Evolutionary conservation across 2,113 vertebrate genomes (phyloP).

Genomic region (Perca fluviatilis): DNA sequence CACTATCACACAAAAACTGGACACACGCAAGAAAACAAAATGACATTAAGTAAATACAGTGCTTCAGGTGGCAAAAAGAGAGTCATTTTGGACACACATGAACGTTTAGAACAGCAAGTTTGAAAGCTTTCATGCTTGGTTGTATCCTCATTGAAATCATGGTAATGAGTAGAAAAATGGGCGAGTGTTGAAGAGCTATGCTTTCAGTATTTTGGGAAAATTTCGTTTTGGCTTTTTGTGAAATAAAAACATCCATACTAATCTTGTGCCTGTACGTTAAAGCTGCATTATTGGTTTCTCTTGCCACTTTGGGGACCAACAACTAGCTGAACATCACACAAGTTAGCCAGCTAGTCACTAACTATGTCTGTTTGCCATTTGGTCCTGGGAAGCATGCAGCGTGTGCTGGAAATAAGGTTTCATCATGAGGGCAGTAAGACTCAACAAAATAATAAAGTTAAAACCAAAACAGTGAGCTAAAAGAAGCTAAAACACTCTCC

Average conservation of each 20-base stretch:
- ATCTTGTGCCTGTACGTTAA: neutral
- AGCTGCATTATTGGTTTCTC: neutral
- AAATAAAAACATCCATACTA: neutral
- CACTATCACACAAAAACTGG: neutral
- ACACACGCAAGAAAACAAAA: neutral
- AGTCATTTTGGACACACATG: neutral
- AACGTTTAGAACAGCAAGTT: neutral
- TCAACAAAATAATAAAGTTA: too few species aligned
- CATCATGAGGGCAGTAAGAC: too few species aligned
- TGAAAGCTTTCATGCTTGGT: neutral
- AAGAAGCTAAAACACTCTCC: too few species aligned
- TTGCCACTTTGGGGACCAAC: neutral
- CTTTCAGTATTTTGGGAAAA: neutral
- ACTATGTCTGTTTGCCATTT: too few species aligned
- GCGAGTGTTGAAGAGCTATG: neutral
- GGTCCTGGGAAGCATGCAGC: too few species aligned
- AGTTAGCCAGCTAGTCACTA: too few species aligned
- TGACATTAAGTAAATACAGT: too few species aligned
- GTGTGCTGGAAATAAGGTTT: too few species aligned
- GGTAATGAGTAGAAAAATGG: neutral
- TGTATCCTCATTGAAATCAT: neutral
- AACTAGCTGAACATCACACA: neutral
- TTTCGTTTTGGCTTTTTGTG: neutral
- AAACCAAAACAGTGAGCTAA: too few species aligned
- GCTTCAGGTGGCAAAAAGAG: neutral